Percentiles rank a stretch among this genome's conserved stretches.
phyloP scores from a whole-genome alignment of 2,797 vertebrate genomes.

The Trachops cirrhosus region DNA sequence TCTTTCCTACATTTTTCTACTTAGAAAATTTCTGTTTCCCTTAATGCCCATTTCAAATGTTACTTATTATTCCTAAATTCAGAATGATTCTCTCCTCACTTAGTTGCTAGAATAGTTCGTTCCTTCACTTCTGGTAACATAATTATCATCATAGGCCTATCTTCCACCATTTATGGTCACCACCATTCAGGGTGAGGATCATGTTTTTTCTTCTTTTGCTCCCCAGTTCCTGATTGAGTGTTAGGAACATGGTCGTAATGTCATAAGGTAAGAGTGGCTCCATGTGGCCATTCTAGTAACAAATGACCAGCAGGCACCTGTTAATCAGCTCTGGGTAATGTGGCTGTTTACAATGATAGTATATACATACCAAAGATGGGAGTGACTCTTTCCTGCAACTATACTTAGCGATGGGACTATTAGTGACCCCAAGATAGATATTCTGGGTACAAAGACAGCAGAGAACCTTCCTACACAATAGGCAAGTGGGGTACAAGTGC shows the following conservation, averaged over 20 bases:
- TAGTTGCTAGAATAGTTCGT: not conserved
- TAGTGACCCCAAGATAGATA: too few relatives aligned
- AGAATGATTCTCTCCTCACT: not conserved
- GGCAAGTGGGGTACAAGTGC: too few relatives aligned
- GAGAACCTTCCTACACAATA: too few relatives aligned
- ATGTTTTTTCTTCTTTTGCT: not conserved
- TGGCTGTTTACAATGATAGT: too few relatives aligned
- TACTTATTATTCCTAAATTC: not conserved
- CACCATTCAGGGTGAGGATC: not conserved
- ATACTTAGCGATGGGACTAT: too few relatives aligned
- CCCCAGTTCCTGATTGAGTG: not conserved
- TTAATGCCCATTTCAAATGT: not conserved
- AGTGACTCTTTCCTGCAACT: too few relatives aligned
- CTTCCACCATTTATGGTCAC: not conserved
- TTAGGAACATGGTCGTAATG: not conserved
- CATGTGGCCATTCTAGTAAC: too few relatives aligned
- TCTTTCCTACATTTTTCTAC: constrained; percentile 27
- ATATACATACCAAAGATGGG: too few relatives aligned
- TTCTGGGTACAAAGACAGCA: too few relatives aligned
- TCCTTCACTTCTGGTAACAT: not conserved
- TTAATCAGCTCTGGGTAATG: too few relatives aligned
- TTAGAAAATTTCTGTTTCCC: not conserved
- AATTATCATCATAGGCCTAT: not conserved
- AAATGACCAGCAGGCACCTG: too few relatives aligned
- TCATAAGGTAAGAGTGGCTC: too few relatives aligned